phyloP scores from a whole-genome alignment of 2,113 vertebrate genomes.

The Trinectes maculatus region DNA sequence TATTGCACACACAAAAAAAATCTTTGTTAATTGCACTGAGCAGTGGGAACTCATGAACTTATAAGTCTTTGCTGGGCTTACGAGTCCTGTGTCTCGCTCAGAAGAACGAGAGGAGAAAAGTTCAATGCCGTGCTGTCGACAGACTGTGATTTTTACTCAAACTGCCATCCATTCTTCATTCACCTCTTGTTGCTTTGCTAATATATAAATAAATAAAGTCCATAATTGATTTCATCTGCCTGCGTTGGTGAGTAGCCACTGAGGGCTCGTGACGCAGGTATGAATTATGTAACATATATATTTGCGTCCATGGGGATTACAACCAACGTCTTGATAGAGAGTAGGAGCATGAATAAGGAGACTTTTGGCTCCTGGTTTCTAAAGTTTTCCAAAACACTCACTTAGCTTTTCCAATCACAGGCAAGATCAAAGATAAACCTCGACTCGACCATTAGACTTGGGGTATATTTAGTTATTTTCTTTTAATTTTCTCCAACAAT shows the following conservation, averaged over 20 bases:
- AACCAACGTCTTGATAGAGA: constrained; percentile 65
- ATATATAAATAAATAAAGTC: constrained; percentile 24
- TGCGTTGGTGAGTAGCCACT: constrained; percentile 58
- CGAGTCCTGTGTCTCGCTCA: constrained; percentile 46
- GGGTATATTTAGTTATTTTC: constrained; percentile 35
- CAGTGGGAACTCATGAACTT: constrained; percentile 13
- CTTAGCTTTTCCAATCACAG: constrained; percentile 49
- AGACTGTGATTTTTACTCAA: constrained; percentile 29
- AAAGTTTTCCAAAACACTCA: constrained; percentile 68
- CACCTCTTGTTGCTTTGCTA: constrained; percentile 8
- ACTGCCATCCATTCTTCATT: constrained; percentile 24
- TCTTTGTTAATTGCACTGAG: constrained; percentile 27
- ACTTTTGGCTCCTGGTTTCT: constrained; percentile 35
- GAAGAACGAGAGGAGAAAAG: constrained; percentile 51
- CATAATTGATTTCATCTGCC: constrained; percentile 50
- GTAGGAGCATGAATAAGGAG: constrained; percentile 56
- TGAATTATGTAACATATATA: constrained; percentile 73
- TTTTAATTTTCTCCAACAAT: constrained; percentile 51
- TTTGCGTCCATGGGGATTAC: constrained; percentile 58
- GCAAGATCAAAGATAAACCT: constrained; percentile 48
- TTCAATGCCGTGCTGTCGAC: constrained; percentile 62
- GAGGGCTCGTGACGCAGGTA: constrained; percentile 53
- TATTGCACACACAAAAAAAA: constrained; percentile 26
- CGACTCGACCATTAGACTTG: constrained; percentile 16
- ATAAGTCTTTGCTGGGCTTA: constrained; percentile 24